phyloP scores from a whole-genome alignment of 2,888 invertebrate genomes.

The Bursaphelenchus okinawaensis region DNA sequence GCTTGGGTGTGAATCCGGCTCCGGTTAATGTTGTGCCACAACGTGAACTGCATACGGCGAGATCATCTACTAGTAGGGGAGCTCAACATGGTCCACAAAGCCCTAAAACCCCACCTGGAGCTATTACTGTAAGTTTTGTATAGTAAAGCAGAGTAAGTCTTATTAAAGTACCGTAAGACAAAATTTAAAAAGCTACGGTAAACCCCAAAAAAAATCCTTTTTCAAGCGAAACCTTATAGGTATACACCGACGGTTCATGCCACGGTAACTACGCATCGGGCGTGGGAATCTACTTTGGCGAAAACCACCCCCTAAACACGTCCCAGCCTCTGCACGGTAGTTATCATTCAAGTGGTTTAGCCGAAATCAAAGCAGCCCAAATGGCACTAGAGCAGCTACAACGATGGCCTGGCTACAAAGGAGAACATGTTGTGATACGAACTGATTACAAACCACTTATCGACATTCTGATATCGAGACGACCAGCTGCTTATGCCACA shows the following conservation, averaged over 20 bases:
- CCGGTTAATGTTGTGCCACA: too few species aligned
- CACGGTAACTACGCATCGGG: not conserved
- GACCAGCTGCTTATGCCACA: not conserved
- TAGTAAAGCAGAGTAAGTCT: not conserved
- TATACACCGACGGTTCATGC: constrained; percentile 7
- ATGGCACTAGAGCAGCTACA: not conserved
- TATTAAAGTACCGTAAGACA: not conserved
- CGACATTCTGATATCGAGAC: not conserved
- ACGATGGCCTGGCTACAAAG: not conserved
- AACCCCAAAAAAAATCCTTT: not conserved
- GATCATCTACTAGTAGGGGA: not conserved
- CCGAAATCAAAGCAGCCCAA: not conserved
- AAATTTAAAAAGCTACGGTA: not conserved
- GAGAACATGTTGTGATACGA: not conserved
- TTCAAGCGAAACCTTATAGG: not conserved
- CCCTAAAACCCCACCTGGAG: not conserved
- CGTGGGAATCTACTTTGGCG: not conserved
- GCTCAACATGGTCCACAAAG: not conserved
- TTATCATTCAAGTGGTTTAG: not conserved
- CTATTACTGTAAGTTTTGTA: not conserved
- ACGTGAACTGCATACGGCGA: not conserved
- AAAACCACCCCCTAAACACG: not conserved
- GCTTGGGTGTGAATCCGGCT: not conserved
- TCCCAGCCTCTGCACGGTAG: not conserved
- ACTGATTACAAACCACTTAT: constrained; percentile 1